A percentile compares a stretch with the other conserved stretches of the same genome.
phyloP scores from a whole-genome alignment of 2,888 invertebrate species.

The Agonopterix arenella region DNA sequence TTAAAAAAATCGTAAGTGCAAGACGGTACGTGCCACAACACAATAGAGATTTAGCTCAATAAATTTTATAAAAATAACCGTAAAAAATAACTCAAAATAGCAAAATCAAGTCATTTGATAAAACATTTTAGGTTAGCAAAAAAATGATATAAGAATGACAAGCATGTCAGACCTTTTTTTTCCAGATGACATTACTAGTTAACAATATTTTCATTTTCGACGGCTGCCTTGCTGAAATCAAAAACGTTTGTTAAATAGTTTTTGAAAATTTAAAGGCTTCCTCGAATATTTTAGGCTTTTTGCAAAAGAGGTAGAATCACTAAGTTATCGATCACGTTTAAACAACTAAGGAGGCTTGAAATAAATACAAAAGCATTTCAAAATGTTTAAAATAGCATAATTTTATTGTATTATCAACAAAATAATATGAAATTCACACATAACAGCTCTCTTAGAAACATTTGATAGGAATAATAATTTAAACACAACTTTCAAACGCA shows the following conservation, averaged over 20 bases:
- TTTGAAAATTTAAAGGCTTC: conserved; percentile 20
- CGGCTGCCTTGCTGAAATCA: conserved; percentile 59
- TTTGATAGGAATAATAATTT: too few relatives aligned
- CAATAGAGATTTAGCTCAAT: conserved; percentile 69
- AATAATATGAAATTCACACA: too few relatives aligned
- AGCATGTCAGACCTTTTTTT: conserved; percentile 75
- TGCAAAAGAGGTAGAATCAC: too few relatives aligned
- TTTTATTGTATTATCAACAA: too few relatives aligned
- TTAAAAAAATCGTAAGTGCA: conserved; percentile 50
- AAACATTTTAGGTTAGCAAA: conserved; percentile 78
- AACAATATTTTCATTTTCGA: conserved; percentile 71
- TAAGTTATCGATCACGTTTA: too few relatives aligned
- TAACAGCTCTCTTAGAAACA: too few relatives aligned
- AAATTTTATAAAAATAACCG: conserved; percentile 67
- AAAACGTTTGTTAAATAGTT: conserved; percentile 35
- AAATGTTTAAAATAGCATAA: too few relatives aligned
- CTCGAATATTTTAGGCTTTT: neutral
- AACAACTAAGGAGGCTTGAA: too few relatives aligned
- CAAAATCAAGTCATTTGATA: conserved; percentile 74
- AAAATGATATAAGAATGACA: conserved; percentile 72
- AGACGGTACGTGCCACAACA: conserved; percentile 49
- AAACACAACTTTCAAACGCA: too few relatives aligned
- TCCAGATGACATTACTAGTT: conserved; percentile 71
- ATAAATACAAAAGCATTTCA: too few relatives aligned
- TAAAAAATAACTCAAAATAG: conserved; percentile 68